Percentiles rank a stretch among this genome's conserved stretches.
Evolutionary conservation across 2,797 vertebrate genomes (phyloP).

Genomic region (Sebastiscus tertius): DNA sequence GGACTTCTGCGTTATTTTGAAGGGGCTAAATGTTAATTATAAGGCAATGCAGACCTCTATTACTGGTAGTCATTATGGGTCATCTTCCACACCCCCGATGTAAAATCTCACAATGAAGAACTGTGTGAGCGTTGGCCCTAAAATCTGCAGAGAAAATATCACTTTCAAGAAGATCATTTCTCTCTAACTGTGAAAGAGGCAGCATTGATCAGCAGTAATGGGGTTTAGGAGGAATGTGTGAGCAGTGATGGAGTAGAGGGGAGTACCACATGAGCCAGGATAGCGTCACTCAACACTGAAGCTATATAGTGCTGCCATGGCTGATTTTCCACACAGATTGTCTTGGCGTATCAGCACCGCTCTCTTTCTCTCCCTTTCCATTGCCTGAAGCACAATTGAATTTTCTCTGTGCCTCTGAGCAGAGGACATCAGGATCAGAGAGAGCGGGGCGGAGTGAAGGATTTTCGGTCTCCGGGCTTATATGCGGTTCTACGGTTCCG

Average conservation of each 20-base stretch:
- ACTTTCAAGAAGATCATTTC: conserved; percentile 61
- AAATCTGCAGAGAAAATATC: conserved; percentile 68
- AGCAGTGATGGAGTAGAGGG: conserved; percentile 62
- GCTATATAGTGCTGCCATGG: conserved; percentile 62
- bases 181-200: conserved; percentile 55
- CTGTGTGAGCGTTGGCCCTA: conserved; percentile 30
- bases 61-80: conserved; percentile 62
- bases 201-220: conserved; percentile 70
- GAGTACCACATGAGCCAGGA: conserved; percentile 52
- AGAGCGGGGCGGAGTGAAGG: conserved; percentile 43
- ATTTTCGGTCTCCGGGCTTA: conserved; percentile 55
- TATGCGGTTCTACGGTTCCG: conserved; percentile 25
- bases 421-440: conserved; percentile 60
- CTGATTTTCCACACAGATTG: conserved; percentile 70
- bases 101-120: conserved; percentile 46
- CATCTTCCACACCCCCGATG: conserved; percentile 45
- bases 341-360: conserved; percentile 56
- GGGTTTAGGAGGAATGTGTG: conserved; percentile 65
- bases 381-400: conserved; percentile 60
- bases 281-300: conserved; percentile 51
- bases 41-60: conserved; percentile 59
- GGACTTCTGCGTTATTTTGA: conserved; percentile 65
- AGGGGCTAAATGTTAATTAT: conserved; percentile 73
- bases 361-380: conserved; percentile 48
- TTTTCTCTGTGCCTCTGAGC: conserved; percentile 57